phyloP scores from a whole-genome alignment of 2,797 vertebrate species.

The Loriculus beryllinus region DNA sequence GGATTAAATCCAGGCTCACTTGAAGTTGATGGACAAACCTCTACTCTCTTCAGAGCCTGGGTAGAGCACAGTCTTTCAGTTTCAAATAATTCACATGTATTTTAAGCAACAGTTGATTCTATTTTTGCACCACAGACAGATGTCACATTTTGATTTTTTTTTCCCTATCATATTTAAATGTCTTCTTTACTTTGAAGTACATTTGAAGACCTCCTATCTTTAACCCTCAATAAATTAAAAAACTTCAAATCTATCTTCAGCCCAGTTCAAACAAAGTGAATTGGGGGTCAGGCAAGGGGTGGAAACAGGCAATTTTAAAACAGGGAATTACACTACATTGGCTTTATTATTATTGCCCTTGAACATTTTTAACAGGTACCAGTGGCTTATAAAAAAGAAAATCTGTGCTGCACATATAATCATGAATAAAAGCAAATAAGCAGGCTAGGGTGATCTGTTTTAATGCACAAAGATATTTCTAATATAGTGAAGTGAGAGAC shows the following conservation, averaged over 20 bases:
- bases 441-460: neutral
- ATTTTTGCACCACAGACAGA: neutral
- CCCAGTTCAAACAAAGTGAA: neutral
- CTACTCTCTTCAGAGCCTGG: neutral
- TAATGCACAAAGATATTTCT: neutral
- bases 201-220: neutral
- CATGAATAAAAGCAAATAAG: neutral
- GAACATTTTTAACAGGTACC: neutral
- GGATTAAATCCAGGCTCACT: neutral
- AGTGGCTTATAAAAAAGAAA: neutral
- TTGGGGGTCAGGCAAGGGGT: accelerated
- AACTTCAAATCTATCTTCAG: neutral
- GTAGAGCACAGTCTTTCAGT: neutral
- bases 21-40: neutral
- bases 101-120: neutral
- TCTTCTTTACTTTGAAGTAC: neutral
- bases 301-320: neutral
- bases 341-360: neutral
- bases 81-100: neutral
- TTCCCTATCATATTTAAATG: neutral
- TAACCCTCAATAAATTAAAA: neutral
- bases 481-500: neutral
- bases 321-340: neutral
- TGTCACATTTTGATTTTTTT: neutral
- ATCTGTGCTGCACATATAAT: neutral